Conservation (phyloP, 2,113 vertebrate genomes). For the Lepisosteus osseus region DNA sequence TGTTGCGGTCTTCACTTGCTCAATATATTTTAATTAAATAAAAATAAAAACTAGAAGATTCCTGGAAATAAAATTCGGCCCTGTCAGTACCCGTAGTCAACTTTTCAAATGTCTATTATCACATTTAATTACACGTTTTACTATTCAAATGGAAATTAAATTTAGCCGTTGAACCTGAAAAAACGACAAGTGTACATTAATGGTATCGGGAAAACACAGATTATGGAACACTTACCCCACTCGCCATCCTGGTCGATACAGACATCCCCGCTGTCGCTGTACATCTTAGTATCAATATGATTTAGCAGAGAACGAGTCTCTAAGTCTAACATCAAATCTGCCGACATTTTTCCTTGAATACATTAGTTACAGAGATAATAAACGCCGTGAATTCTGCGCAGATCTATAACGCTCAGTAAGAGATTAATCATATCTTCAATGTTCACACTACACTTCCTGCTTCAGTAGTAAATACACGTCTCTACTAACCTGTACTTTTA, state of each 20-base stretch:
- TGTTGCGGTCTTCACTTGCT: too few species aligned
- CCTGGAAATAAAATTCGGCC: too few species aligned
- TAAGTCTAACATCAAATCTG: constrained; percentile 46
- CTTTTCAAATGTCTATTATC: too few species aligned
- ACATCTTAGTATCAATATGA: constrained; percentile 35
- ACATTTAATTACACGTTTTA: too few species aligned
- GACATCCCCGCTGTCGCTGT: constrained; percentile 34
- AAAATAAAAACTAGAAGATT: too few species aligned
- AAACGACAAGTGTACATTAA: too few species aligned
- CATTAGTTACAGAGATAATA: constrained; percentile 43
- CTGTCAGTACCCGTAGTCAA: too few species aligned
- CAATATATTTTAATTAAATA: too few species aligned
- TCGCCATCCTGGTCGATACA: constrained; percentile 64
- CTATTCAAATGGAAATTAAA: too few species aligned
- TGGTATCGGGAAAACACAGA: too few species aligned
- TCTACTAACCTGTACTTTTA: constrained; percentile 39
- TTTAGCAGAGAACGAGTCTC: constrained; percentile 35
- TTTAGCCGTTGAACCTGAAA: too few species aligned
- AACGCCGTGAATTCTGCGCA: not conserved
- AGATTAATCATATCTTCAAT: not conserved
- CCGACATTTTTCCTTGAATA: constrained; percentile 51
- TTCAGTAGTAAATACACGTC: constrained; percentile 42
- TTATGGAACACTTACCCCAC: constrained; percentile 55
- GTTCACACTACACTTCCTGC: constrained; percentile 30
- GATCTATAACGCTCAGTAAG: not conserved